Percentiles rank a stretch among this genome's conserved stretches.
Evolutionary conservation across 2,888 invertebrate species (phyloP).

Genomic region (Ligdia adustata): DNA sequence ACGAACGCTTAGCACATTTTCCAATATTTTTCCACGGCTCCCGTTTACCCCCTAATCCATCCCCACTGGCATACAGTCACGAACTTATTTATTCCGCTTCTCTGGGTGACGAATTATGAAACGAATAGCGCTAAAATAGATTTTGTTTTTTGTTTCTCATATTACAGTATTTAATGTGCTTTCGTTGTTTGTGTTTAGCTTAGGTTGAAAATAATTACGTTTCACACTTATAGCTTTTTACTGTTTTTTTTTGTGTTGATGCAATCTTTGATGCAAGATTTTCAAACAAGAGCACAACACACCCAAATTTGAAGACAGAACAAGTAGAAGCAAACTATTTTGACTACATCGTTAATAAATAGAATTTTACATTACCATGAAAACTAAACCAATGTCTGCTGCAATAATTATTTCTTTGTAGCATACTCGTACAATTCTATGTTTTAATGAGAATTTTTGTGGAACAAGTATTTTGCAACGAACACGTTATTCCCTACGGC

Average conservation of each 20-base stretch:
- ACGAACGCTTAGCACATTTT: conserved; percentile 1
- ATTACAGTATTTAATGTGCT: too few relatives aligned
- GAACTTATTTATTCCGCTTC: conserved; percentile 35
- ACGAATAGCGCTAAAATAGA: conserved; percentile 51
- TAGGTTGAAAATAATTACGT: too few relatives aligned
- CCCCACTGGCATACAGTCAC: conserved; percentile 21
- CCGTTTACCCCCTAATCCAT: conserved; percentile 7
- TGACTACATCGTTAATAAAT: too few relatives aligned
- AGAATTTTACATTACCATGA: too few relatives aligned
- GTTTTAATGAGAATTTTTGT: conserved; percentile 27
- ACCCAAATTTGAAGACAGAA: too few relatives aligned
- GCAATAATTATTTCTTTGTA: conserved; percentile 21
- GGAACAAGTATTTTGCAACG: conserved; percentile 19
- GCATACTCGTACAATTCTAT: conserved; percentile 20
- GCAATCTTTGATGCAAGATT: too few relatives aligned
- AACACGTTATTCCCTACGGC: conserved; percentile 26
- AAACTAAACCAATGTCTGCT: background rate
- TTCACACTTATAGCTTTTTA: too few relatives aligned
- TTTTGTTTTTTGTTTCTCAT: conserved; percentile 45
- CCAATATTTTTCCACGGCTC: conserved; percentile 8
- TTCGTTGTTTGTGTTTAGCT: too few relatives aligned
- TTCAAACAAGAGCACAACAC: too few relatives aligned
- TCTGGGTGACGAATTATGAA: conserved; percentile 53
- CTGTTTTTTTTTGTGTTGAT: too few relatives aligned
- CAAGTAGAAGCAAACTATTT: too few relatives aligned